phyloP scores from a whole-genome alignment of 2,888 invertebrate species.

The Nematopogon swammerdamellus region DNA sequence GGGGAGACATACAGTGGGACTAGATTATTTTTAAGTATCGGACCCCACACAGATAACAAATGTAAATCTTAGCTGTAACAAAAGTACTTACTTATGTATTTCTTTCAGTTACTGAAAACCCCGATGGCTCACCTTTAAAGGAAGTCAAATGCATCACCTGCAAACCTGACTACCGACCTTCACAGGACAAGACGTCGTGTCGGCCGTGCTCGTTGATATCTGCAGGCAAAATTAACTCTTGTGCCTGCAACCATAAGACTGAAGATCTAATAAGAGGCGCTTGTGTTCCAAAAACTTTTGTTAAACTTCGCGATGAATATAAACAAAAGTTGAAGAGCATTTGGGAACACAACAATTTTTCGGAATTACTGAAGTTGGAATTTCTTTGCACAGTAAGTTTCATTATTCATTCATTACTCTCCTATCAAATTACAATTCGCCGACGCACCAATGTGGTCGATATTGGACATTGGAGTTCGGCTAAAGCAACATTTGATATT shows the following conservation, averaged over 20 bases:
- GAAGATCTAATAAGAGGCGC: slow-evolving; percentile 27
- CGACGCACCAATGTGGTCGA: too few relatives aligned
- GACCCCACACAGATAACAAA: too few relatives aligned
- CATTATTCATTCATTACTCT: too few relatives aligned
- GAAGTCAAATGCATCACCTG: slow-evolving; percentile 44
- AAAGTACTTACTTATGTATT: neutral
- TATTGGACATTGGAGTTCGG: too few relatives aligned
- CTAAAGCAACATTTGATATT: too few relatives aligned
- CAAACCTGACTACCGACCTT: slow-evolving; percentile 26
- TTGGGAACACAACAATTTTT: neutral
- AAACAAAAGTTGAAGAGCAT: neutral
- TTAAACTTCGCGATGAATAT: slow-evolving; percentile 8
- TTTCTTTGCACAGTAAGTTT: neutral
- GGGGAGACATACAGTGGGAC: too few relatives aligned
- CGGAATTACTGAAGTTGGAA: neutral
- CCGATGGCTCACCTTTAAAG: slow-evolving; percentile 36
- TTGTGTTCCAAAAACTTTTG: slow-evolving; percentile 30
- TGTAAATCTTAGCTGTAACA: too few relatives aligned
- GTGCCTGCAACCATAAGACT: slow-evolving; percentile 24
- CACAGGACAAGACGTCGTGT: neutral
- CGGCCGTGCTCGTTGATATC: neutral
- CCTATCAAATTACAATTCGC: too few relatives aligned
- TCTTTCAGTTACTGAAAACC: slow-evolving; percentile 36
- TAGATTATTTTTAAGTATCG: too few relatives aligned
- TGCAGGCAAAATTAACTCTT: slow-evolving; percentile 15